These are phyloP conservation scores for Brenthis hecate DNA, from an alignment of 2,888 invertebrate genomes.

Conservation along the genomic window DNA sequence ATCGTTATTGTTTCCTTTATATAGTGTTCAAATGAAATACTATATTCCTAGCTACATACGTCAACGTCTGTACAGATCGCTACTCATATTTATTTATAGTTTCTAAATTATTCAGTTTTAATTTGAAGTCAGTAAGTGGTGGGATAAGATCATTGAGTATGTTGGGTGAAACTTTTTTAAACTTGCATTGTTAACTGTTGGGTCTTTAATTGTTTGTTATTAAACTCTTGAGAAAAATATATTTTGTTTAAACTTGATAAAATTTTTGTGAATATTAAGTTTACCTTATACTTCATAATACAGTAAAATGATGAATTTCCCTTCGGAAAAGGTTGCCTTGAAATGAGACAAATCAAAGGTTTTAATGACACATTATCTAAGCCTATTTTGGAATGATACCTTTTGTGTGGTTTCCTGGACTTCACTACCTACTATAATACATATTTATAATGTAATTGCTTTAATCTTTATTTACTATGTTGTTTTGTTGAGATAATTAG, in stretches of 20 bases:
- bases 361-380: background rate
- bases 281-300: background rate
- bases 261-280: too few relatives aligned
- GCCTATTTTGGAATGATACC: background rate
- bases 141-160: too few relatives aligned
- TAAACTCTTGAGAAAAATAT: too few relatives aligned
- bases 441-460: conserved; percentile 1
- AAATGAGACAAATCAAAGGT: too few relatives aligned
- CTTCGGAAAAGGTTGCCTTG: too few relatives aligned
- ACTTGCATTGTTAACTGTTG: too few relatives aligned
- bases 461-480: too few relatives aligned
- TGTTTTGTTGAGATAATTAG: too few relatives aligned
- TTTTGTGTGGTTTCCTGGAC: conserved; percentile 12
- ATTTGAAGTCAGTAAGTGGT: background rate
- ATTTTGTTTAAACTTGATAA: too few relatives aligned
- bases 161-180: too few relatives aligned
- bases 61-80: conserved; percentile 11
- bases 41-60: conserved; percentile 16
- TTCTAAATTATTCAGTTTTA: conserved; percentile 10
- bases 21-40: conserved; percentile 11
- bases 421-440: background rate
- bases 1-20: conserved; percentile 21
- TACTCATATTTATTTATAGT: conserved; percentile 11
- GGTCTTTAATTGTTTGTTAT: too few relatives aligned
- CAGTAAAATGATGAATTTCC: background rate